Base-by-base conservation (phyloP, 2,113 vertebrate genomes). In the Brachypteracias leptosomus region DNA sequence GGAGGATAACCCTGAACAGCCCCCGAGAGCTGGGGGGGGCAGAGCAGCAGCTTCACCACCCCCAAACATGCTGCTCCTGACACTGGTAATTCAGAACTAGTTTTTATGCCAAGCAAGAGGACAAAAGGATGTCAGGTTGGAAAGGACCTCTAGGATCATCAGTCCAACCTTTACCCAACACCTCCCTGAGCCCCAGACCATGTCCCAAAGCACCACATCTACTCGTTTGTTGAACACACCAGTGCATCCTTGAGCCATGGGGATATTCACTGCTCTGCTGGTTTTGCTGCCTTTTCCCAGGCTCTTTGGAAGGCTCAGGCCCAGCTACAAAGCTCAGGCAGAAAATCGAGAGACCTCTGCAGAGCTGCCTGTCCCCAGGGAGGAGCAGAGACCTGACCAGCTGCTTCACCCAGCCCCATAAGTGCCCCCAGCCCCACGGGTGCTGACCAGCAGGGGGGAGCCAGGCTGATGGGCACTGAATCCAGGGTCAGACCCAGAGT, bases 221-320 rank as follows among this genome's bases (percentile, higher is more conserved):
- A n/a, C n/a, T n/a, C n/a, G n/a, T n/a, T n/a, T n/a, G n/a, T n/a
- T n/a, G n/a, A n/a, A n/a, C n/a, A 57, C 14, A 3, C 65, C 42
- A 22, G 9, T 1, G 38, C 70, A 3, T 4, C 57, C 20, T 5
- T 1, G 1, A 36, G 57, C 12, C n/a, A 1, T 33, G 7, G 44
- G 1, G n/a, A 2, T 0, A 6, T 13, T 7, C 3, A 3, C 61
- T 22, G 55, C 55, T 16, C 44, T 11, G 0, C 1, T 16, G 2
- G 5, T 7, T 11, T 3, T 8, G 28, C 51, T 31, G 62, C 68
- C 44, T 20, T 55, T 35, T 28, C 79, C 4, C 22, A 4, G 4
- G n/a, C 3, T 0, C 5, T 63, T n/a, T 2, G 42, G 92, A 36
- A 19, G 31, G 7, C 25, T 2, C 13, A 40, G 33, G 62, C 6